Conservation (phyloP, 2,797 vertebrate species). For the Phoebastria nigripes region DNA sequence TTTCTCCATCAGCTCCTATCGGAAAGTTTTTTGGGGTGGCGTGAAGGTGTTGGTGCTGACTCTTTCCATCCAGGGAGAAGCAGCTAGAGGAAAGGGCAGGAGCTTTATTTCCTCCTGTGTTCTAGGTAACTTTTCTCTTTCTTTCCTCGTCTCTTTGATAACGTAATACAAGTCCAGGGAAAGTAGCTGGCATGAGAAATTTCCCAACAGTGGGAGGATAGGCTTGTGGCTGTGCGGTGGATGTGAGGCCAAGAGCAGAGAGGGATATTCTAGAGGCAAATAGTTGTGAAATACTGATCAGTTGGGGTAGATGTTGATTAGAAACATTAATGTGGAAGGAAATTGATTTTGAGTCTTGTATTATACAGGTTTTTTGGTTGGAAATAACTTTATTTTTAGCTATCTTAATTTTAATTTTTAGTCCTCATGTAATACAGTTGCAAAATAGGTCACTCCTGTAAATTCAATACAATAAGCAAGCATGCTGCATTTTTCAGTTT, state of each 20-base stretch:
- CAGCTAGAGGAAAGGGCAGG: not conserved
- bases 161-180: not conserved
- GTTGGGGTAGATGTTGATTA: not conserved
- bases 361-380: not conserved
- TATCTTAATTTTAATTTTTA: not conserved
- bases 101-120: not conserved
- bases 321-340: not conserved
- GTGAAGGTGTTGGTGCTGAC: not conserved
- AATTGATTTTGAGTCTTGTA: not conserved
- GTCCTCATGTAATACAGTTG: not conserved
- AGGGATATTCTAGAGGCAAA: not conserved
- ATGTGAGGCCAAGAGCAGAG: not conserved
- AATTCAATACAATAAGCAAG: rapidly evolving
- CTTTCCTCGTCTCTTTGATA: not conserved
- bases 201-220: not conserved
- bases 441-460: not conserved
- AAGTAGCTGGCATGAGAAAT: not conserved
- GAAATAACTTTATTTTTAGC: not conserved
- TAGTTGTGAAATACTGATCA: not conserved
- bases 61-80: not conserved
- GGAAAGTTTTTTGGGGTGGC: not conserved
- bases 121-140: not conserved
- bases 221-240: too few species aligned
- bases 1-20: rapidly evolving
- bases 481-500: not conserved